Evolutionary conservation across 2,113 vertebrate species (phyloP), one percentile per base, ranked within the genome.

Genomic region (Cnemophilus loriae): DNA sequence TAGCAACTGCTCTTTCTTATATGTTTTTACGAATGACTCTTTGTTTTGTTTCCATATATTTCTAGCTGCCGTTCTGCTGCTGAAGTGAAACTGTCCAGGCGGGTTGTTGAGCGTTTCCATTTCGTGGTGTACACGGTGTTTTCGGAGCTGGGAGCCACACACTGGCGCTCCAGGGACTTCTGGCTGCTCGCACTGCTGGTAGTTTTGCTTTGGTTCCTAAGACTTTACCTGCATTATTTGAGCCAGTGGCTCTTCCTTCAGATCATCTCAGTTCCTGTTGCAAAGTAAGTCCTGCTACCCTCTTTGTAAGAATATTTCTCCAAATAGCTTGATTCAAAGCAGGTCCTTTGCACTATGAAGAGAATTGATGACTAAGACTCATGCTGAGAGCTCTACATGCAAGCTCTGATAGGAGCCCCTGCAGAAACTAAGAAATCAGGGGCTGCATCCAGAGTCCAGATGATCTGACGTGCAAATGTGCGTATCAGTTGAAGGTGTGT

Each of bases 161-260:
- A 8, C 24, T 97, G 98, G 98, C 44, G 30, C 87, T 98, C 97
- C 44, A 84, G 97, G 80, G 97, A 98, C 81, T 98, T 98, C 96
- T 98, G 98, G 98, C 97, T 98, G 87, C 97, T 98, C 35, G 17
- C 97, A 32, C 93, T 98, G 92, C 97, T 99, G 87, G 80, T 98
- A 53, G 93, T 98, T 96, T 96, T 98, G 91, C 98, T 99, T 96
- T 99, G 99, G 99, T 99, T 99, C 84, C 91, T 98, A 92, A 98
- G 99, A 93, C 98, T 99, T 82, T 99, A 99, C 97, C 93, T 99
- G 97, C 99, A 99, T 97, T 99, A 99, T 97, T 97, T 98, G 90
- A 98, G 98, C 97, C 99, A 99, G 95, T 99, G 99, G 99, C 97
- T 99, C 84, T 99, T 98, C 97, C 99, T 99, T 91, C 96, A 97